These are phyloP conservation scores for Eupithecia centaureata DNA, from an alignment of 2,888 invertebrate species.

Conservation along the genomic window DNA sequence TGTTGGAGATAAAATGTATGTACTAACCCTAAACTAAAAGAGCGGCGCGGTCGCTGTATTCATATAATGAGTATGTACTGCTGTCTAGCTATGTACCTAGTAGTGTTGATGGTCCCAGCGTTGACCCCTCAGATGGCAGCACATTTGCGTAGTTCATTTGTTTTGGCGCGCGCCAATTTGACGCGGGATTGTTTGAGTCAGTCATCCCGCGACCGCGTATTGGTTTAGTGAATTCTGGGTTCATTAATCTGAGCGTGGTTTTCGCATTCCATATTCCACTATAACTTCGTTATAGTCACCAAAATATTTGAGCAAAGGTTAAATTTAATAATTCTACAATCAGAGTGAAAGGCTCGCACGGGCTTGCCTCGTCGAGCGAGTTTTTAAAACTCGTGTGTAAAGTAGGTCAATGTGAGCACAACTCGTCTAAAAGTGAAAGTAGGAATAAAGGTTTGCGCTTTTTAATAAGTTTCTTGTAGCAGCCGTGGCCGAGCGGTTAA, in stretches of 20 bases:
- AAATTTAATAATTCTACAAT: background rate
- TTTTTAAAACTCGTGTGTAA: background rate
- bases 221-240: constrained; percentile 30
- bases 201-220: constrained; percentile 32
- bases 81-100: too few relatives aligned
- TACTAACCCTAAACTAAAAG: background rate
- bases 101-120: constrained; percentile 5
- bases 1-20: background rate
- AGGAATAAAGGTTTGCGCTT: background rate
- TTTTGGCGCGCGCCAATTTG: constrained; percentile 38
- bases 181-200: constrained; percentile 40
- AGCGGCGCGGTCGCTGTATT: background rate
- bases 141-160: constrained; percentile 46
- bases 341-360: constrained; percentile 16
- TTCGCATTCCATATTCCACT: constrained; percentile 17
- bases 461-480: constrained; percentile 53
- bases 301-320: background rate
- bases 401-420: background rate
- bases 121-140: constrained; percentile 8
- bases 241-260: constrained; percentile 25
- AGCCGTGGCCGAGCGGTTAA: constrained; percentile 94
- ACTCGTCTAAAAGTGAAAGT: constrained; percentile 11
- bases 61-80: background rate
- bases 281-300: constrained; percentile 4
- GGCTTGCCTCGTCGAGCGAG: background rate